Evolutionary conservation across 2,797 vertebrate species (phyloP).

Genomic region (Phrynocephalus forsythii): DNA sequence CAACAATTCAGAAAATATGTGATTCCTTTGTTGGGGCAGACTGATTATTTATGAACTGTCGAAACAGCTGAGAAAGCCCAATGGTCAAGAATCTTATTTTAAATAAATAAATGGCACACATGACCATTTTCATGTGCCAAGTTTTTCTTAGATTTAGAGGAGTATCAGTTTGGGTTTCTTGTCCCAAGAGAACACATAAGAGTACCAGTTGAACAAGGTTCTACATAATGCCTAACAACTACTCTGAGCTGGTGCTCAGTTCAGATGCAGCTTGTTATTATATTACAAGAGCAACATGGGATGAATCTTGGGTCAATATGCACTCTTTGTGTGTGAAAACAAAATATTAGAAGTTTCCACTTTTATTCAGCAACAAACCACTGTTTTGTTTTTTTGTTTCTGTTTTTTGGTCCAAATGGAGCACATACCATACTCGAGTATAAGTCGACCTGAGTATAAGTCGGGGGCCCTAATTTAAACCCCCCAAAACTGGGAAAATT

Average conservation of each 20-base stretch:
- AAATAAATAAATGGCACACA: background rate
- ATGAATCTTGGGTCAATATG: background rate
- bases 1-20: too few species aligned
- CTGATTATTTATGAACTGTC: too few species aligned
- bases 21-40: too few species aligned
- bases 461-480: too few species aligned
- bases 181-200: background rate
- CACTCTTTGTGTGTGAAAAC: background rate
- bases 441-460: too few species aligned
- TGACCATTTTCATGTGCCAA: slow-evolving; percentile 9
- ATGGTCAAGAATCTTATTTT: too few species aligned
- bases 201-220: background rate
- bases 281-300: background rate
- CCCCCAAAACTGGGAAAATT: too few species aligned
- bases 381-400: background rate
- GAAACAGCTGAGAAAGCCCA: too few species aligned
- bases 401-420: too few species aligned
- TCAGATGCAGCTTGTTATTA: background rate
- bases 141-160: slow-evolving; percentile 36
- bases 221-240: background rate
- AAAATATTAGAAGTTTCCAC: background rate
- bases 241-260: background rate
- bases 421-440: background rate
- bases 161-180: background rate
- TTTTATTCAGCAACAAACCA: background rate